A percentile compares a stretch with the other conserved stretches of the same genome.
Evolutionary conservation across 1,140 invertebrate species (phyloP).

Genomic region (Papilio machaon): DNA sequence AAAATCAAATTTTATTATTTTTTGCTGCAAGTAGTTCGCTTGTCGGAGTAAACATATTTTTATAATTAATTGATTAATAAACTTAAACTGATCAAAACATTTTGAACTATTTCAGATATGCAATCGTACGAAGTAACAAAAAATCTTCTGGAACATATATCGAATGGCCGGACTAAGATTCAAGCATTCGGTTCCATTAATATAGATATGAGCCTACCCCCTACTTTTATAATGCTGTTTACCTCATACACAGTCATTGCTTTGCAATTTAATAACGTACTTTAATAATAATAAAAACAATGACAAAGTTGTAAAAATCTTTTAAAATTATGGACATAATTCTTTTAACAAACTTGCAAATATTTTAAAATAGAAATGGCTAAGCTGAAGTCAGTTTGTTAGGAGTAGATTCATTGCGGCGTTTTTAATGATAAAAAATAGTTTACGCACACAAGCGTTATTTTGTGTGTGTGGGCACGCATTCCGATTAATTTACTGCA

Average conservation of each 20-base stretch:
- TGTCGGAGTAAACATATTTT: background rate
- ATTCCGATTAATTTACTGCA: no score
- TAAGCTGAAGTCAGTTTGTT: no score
- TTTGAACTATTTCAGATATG: constrained; percentile 41
- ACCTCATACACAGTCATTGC: constrained; percentile 59
- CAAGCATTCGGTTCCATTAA: constrained; percentile 49
- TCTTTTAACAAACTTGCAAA: no score
- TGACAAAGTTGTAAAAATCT: no score
- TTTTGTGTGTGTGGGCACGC: no score
- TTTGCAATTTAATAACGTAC: constrained; percentile 61
- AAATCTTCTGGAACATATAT: constrained; percentile 49
- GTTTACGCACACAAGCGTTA: no score
- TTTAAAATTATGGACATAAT: no score
- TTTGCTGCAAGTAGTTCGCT: background rate
- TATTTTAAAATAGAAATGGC: no score
- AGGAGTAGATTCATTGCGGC: no score
- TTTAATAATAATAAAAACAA: background rate
- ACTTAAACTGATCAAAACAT: background rate
- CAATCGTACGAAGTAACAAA: constrained; percentile 46
- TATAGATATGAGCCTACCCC: constrained; percentile 57
- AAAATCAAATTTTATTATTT: background rate
- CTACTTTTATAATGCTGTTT: constrained; percentile 53
- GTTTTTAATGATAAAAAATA: no score
- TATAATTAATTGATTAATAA: background rate
- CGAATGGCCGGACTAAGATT: constrained; percentile 44